Base-by-base conservation (phyloP, 1,140 invertebrate genomes). In the Ceratina australensis region DNA sequence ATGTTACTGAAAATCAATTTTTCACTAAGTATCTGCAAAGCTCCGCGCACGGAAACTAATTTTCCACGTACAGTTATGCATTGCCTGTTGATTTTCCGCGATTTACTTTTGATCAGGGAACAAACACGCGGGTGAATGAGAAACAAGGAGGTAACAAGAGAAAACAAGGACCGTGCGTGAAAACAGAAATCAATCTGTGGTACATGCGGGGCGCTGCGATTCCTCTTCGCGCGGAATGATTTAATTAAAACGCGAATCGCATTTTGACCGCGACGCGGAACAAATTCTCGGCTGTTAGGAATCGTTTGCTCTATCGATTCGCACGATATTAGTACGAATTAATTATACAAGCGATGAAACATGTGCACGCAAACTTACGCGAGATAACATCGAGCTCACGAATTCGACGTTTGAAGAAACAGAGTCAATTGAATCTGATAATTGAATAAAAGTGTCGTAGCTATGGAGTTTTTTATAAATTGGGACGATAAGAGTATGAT, bases 171-270 rank as follows among this genome's bases (percentile, higher is more conserved):
- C 63, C 10, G 54, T 13, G 24, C 16, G 24, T 33, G 16, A 13
- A 47, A 33, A 33, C 10, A 15, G 0, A 22, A 67, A 18, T 64
- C 66, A 50, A 75, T 54, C 49, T 22, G 4, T 24, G 10, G 33
- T 26, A 12, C 26, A 10, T n/a, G n/a, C 13, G 15, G 54, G 28
- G 13, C 16, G 24, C 24, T 28, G n/a, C 33, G 56, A 4, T 22
- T 24, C 66, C 33, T 42, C 33, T 63, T 65, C 47, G 1, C 26
- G 65, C 33, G 50, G 52, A 33, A 49, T 24, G 74, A 75, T 69
- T 68, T 65, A 65, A 57, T 81, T 76, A 56, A 56, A 56, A 49
- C 15, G 20, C 22, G 13, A 64, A 75, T 75, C 80, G 75, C 18
- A 68, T 65, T 42, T 16, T 64, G 15, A n/a, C 22, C 15, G 18